These are phyloP conservation scores for Urocolius indicus DNA, from an alignment of 2,113 vertebrate genomes.

Conservation along the genomic window DNA sequence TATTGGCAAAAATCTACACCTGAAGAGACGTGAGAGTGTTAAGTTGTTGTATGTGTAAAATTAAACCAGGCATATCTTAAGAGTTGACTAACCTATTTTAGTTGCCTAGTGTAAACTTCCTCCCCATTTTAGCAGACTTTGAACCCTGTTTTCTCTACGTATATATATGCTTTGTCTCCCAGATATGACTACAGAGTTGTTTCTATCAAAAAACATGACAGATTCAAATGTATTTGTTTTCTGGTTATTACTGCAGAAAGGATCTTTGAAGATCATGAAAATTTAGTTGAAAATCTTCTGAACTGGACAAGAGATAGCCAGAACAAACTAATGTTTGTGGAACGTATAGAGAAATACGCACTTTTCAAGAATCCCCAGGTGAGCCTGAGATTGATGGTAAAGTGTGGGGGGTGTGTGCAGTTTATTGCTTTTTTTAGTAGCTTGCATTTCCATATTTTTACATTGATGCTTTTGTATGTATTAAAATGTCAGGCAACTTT, in stretches of 20 bases:
- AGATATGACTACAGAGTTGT: not conserved
- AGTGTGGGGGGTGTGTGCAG: too few relatives aligned
- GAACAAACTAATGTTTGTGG: slow-evolving; percentile 97
- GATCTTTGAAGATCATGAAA: slow-evolving; percentile 98
- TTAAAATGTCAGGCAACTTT: not conserved
- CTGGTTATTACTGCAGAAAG: slow-evolving; percentile 82
- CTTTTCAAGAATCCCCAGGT: slow-evolving; percentile 99
- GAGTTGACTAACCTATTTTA: not conserved
- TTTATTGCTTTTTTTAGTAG: not conserved
- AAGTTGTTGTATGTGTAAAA: not conserved
- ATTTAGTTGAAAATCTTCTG: slow-evolving; percentile 96
- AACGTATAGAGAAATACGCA: slow-evolving; percentile 97
- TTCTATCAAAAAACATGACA: not conserved
- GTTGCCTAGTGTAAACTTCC: not conserved
- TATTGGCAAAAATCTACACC: not conserved
- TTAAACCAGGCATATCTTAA: not conserved
- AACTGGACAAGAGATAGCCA: slow-evolving; percentile 99
- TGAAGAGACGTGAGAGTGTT: not conserved
- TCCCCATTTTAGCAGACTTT: not conserved
- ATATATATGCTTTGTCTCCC: not conserved
- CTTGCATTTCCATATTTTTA: not conserved
- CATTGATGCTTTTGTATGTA: not conserved
- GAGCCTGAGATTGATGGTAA: not conserved
- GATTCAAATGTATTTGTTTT: not conserved
- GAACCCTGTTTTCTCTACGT: not conserved